phyloP scores from a whole-genome alignment of 1,140 invertebrate genomes.

The Leptinotarsa undecemlineata region DNA sequence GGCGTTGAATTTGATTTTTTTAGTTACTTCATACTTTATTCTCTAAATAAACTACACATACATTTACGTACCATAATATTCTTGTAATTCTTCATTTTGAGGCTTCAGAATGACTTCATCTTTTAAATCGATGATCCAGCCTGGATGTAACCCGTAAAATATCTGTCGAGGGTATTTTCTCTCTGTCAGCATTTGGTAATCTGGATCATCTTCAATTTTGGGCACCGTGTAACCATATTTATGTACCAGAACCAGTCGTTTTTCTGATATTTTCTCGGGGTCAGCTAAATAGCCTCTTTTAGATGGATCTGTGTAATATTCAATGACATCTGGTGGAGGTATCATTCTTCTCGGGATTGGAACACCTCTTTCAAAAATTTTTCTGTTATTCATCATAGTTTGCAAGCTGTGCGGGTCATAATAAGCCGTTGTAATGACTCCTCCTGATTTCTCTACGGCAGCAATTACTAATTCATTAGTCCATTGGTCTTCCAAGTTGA shows the following conservation, averaged over 20 bases:
- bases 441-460: slow-evolving; percentile 92
- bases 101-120: slow-evolving; percentile 90
- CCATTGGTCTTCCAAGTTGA: slow-evolving; percentile 98
- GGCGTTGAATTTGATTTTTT: too few species aligned
- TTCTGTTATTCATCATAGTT: slow-evolving; percentile 73
- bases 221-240: slow-evolving; percentile 94
- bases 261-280: slow-evolving; percentile 84
- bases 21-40: too few species aligned
- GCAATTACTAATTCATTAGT: slow-evolving; percentile 91
- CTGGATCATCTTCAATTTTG: slow-evolving; percentile 74
- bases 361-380: slow-evolving; percentile 80
- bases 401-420: slow-evolving; percentile 82
- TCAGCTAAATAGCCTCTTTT: slow-evolving; percentile 92
- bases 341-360: slow-evolving; percentile 91
- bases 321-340: slow-evolving; percentile 87
- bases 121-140: slow-evolving; percentile 90
- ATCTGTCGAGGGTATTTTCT: slow-evolving; percentile 93
- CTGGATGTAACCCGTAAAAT: slow-evolving; percentile 91
- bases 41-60: neutral
- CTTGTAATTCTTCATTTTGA: slow-evolving; percentile 70
- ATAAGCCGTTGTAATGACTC: slow-evolving; percentile 92
- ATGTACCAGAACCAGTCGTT: slow-evolving; percentile 80
- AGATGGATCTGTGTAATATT: slow-evolving; percentile 86
- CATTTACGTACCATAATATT: slow-evolving; percentile 64
- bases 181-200: slow-evolving; percentile 75